A percentile compares a stretch with the other conserved stretches of the same genome.
These are phyloP conservation scores for Lycodopsis pacificus DNA, from an alignment of 2,797 vertebrate species.

Conservation along the genomic window DNA sequence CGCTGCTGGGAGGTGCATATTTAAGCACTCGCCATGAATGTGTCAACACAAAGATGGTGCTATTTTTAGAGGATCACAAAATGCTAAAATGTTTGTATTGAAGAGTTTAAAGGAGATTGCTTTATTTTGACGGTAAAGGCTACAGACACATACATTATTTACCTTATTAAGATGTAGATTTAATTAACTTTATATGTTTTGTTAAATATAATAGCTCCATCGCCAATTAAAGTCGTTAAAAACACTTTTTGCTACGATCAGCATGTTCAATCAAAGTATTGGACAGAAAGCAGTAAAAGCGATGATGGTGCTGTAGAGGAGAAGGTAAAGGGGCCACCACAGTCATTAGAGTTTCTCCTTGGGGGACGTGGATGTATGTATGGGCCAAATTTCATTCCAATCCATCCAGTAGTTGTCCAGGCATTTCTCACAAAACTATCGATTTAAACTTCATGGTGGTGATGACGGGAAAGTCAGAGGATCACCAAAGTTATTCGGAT, in stretches of 20 bases:
- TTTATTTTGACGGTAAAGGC: conserved; percentile 2
- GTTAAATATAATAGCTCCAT: neutral
- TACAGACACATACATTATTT: neutral
- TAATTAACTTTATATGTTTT: neutral
- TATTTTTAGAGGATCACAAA: neutral
- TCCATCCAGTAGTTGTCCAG: neutral
- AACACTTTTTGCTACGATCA: neutral
- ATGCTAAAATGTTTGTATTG: neutral
- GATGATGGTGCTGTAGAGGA: neutral
- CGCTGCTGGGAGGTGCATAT: neutral
- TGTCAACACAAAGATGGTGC: neutral
- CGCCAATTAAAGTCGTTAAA: neutral
- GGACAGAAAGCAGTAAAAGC: neutral
- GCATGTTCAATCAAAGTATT: neutral
- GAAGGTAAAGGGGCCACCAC: neutral
- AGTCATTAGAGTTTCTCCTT: neutral
- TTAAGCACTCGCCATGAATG: neutral
- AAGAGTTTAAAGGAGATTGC: conserved; percentile 3
- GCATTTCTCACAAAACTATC: neutral
- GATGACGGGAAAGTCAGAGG: neutral
- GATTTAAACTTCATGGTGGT: neutral
- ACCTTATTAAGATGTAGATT: neutral
- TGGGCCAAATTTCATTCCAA: neutral
- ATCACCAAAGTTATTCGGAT: neutral
- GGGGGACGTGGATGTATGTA: neutral